Conservation (phyloP, 2,113 vertebrate species). For the Labeo rohita region DNA sequence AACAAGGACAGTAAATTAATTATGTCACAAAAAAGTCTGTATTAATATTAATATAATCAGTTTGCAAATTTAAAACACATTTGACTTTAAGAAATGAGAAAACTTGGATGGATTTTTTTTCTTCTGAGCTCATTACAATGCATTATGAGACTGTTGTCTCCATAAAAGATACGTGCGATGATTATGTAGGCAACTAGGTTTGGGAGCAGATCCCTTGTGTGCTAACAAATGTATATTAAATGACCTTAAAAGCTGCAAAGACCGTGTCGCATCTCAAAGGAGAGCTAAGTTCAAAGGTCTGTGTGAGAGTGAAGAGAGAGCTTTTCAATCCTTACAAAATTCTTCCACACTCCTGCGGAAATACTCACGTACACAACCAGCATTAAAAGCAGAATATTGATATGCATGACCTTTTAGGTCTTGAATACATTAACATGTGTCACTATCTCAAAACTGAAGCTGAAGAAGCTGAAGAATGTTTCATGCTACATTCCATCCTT, state of each 20-base stretch:
- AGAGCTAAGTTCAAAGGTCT: conserved; percentile 1
- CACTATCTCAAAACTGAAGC: conserved; percentile 10
- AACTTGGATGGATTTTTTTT: not conserved
- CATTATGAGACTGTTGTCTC: not conserved
- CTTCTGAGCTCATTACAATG: not conserved
- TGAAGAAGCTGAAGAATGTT: not conserved
- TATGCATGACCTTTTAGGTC: conserved; percentile 33
- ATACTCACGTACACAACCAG: conserved; percentile 6
- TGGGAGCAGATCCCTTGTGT: not conserved
- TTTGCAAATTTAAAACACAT: not conserved
- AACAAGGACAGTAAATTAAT: not conserved
- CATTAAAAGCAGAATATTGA: conserved; percentile 19
- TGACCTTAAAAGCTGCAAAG: conserved; percentile 12
- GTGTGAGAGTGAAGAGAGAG: not conserved
- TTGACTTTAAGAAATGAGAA: not conserved
- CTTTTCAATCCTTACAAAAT: not conserved
- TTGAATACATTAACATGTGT: conserved; percentile 35
- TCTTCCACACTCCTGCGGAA: not conserved
- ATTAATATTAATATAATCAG: not conserved
- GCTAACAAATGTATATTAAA: conserved; percentile 2
- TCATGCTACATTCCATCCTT: not conserved
- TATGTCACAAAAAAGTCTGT: not conserved
- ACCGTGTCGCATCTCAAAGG: not conserved
- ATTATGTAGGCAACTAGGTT: not conserved
- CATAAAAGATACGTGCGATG: not conserved